phyloP scores from a whole-genome alignment of 2,797 vertebrate genomes.

The Oreonectes daqikongensis region DNA sequence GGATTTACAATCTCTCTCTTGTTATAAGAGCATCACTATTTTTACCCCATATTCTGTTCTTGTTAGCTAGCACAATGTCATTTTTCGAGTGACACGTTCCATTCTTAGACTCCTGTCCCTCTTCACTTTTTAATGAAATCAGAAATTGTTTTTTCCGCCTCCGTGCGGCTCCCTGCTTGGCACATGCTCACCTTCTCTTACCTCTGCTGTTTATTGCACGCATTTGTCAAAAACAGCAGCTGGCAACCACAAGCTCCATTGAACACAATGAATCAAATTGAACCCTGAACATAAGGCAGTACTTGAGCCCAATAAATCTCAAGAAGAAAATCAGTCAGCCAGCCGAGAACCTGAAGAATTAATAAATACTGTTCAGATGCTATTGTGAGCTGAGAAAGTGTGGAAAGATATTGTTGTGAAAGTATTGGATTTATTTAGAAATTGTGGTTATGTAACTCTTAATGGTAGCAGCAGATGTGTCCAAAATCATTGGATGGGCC shows the following conservation, averaged over 20 bases:
- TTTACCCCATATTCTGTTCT: background rate
- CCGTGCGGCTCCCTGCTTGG: background rate
- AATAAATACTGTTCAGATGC: background rate
- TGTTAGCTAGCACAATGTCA: background rate
- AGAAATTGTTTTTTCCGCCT: slow-evolving; percentile 15
- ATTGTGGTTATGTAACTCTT: background rate
- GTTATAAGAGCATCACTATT: background rate
- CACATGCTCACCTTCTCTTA: background rate
- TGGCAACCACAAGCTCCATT: background rate
- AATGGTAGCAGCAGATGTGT: background rate
- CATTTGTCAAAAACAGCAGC: background rate
- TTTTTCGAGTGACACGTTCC: slow-evolving; percentile 9
- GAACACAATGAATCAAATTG: slow-evolving; percentile 9
- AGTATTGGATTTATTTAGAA: background rate
- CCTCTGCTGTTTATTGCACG: background rate
- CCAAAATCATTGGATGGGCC: background rate
- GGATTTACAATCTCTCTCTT: background rate
- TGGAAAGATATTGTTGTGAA: background rate
- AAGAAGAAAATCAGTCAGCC: background rate
- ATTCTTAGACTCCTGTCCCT: slow-evolving; percentile 11
- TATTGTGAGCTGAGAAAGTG: background rate
- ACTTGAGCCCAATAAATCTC: background rate
- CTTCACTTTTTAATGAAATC: slow-evolving; percentile 18
- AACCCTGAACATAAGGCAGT: slow-evolving; percentile 14
- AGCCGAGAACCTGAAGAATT: background rate